Percentiles rank a stretch among this genome's conserved stretches.
Conservation (phyloP, 2,113 vertebrate species). For the Anseranas semipalmata region DNA sequence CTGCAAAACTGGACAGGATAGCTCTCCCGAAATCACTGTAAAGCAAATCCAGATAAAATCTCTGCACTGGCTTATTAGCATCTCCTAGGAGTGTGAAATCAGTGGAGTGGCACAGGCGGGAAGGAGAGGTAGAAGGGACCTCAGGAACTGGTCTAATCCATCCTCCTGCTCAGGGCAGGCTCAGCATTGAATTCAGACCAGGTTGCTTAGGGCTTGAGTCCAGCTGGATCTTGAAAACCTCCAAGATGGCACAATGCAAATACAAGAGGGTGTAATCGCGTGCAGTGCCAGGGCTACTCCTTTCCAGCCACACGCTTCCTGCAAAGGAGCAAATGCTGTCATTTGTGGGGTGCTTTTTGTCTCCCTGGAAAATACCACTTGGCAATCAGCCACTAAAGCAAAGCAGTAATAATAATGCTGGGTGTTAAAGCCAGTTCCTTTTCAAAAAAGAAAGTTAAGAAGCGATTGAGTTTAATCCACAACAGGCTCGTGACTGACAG, state of each 20-base stretch:
- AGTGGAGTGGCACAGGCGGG: background rate
- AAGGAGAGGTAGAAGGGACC: background rate
- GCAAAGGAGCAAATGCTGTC: background rate
- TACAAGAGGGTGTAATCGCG: fast-evolving
- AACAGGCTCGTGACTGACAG: background rate
- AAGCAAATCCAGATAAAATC: background rate
- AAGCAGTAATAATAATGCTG: background rate
- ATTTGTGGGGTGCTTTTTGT: background rate
- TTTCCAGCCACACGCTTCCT: background rate
- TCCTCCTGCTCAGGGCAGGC: background rate
- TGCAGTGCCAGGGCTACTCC: background rate
- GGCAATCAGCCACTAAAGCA: background rate
- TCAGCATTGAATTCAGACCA: background rate
- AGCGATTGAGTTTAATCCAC: background rate
- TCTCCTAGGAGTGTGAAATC: background rate
- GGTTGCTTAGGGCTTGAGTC: background rate
- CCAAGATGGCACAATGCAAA: background rate
- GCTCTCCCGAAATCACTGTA: background rate
- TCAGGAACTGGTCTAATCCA: background rate
- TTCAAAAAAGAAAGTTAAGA: background rate
- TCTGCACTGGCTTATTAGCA: background rate
- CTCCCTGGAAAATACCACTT: background rate
- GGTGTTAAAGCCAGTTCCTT: background rate
- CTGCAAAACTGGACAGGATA: background rate
- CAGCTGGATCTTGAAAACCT: background rate